Evolutionary conservation across 1,140 invertebrate species (phyloP), one percentile per base, ranked within the genome.

Genomic region (Agrilus planipennis): DNA sequence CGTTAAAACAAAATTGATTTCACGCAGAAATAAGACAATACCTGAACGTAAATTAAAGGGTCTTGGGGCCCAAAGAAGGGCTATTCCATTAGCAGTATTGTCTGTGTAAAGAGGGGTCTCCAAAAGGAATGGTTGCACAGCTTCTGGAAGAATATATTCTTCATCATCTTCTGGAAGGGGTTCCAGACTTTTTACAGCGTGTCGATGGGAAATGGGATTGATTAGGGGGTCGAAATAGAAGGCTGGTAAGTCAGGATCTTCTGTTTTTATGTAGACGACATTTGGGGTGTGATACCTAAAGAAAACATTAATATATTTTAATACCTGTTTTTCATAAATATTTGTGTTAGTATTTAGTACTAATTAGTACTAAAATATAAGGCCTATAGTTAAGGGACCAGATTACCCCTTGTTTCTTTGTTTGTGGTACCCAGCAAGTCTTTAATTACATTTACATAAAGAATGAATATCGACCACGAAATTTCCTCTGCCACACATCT

Each of bases 181-280:
- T 57, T 94, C 89, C 20, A 80, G 57, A 9, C 80, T 77, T 68
- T 86, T 93, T 2, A 87, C 75, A 1, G 88, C 78, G 68, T 93
- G 87, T 52, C 92, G 73, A 65, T 97, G 91, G 7, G 94, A 93
- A 52, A 99, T 99, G 3, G 96, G 94, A 70, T 99, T 99, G 45
- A 99, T 99, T 4, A 99, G 69, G 0, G 96, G 96, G 75, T 99
- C 96, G 71, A 98, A 99, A 64, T 99, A 99, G 64, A 99, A 99
- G 0, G 95, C 96, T 15, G 96, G 96, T 38, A 99, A 71, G 70
- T 99, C 96, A n/a, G 95, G 94, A 79, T 99, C 96, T 71, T 99
- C 96, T 2, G 95, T 99, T 74, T 99, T 99, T 52, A 99, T 99
- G 58, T 92, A 99, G 1, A 99, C 92, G 12, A 99, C 93, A 68